Evolutionary conservation across 64 coral and sea anemone species (phyloP).

Genomic region (Montipora sp.): DNA sequence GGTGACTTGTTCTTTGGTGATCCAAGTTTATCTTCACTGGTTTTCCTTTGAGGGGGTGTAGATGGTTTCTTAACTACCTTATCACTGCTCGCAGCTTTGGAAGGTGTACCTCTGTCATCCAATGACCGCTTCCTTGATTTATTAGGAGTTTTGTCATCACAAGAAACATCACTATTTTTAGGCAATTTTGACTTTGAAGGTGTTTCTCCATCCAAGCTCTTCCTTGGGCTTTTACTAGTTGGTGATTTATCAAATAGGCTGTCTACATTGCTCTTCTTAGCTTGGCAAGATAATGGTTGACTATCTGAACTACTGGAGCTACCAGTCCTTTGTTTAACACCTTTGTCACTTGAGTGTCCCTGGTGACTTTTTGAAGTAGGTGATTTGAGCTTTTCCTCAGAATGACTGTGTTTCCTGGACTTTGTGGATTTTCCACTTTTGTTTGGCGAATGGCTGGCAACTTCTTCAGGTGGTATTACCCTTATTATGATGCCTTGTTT

Average conservation of each 20-base stretch:
- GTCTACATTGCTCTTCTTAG: slow-evolving; percentile 14
- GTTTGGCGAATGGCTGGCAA: not conserved
- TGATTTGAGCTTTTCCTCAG: slow-evolving; percentile 2
- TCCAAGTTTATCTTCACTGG: slow-evolving; percentile 45
- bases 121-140: slow-evolving; percentile 68
- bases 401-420: slow-evolving; percentile 28
- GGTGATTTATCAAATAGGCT: not conserved
- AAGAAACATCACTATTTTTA: slow-evolving; percentile 35
- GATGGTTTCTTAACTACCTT: slow-evolving; percentile 2
- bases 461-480: slow-evolving; percentile 81
- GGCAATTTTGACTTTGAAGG: slow-evolving; percentile 46
- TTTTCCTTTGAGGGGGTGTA: slow-evolving; percentile 19
- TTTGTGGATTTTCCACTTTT: slow-evolving; percentile 44
- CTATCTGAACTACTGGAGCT: slow-evolving; percentile 48
- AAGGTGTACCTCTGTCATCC: slow-evolving; percentile 19
- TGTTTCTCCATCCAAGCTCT: slow-evolving; percentile 50
- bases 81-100: slow-evolving; percentile 13
- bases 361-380: not conserved
- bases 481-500: slow-evolving; percentile 68
- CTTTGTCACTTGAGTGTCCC: not conserved
- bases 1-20: slow-evolving; percentile 71
- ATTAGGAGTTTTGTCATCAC: slow-evolving; percentile 39
- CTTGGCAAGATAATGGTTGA: slow-evolving; percentile 14
- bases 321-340: slow-evolving; percentile 4
- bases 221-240: slow-evolving; percentile 39